Evolutionary conservation across 1,140 invertebrate genomes (phyloP).

Genomic region (Daktulosphaira vitifoliae): DNA sequence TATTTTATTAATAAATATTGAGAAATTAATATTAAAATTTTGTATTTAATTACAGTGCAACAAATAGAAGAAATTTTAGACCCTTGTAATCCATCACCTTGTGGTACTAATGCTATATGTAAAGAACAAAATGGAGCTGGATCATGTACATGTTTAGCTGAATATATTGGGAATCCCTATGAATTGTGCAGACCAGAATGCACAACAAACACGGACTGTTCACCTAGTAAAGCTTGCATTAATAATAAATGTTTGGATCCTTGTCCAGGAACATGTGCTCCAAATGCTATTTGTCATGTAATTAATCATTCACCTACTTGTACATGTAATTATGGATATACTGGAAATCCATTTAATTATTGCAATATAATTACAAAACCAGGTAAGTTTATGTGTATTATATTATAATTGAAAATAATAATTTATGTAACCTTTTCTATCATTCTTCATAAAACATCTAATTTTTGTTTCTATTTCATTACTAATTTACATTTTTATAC

Average conservation of each 20-base stretch:
- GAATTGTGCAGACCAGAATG: constrained; percentile 48
- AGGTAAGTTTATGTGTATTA: constrained; percentile 44
- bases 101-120: constrained; percentile 54
- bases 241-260: constrained; percentile 47
- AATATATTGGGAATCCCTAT: constrained; percentile 46
- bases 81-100: constrained; percentile 49
- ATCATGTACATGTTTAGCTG: constrained; percentile 46
- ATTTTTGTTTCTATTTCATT: too few relatives aligned
- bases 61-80: constrained; percentile 38
- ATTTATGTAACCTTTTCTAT: background rate
- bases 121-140: constrained; percentile 52
- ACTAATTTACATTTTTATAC: background rate
- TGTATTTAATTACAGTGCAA: constrained; percentile 37
- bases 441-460: background rate
- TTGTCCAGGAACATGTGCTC: constrained; percentile 48
- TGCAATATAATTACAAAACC: constrained; percentile 41
- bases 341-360: constrained; percentile 58
- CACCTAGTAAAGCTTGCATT: constrained; percentile 44
- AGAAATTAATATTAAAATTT: constrained; percentile 43
- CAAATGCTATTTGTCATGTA: constrained; percentile 54
- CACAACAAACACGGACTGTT: constrained; percentile 45
- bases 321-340: constrained; percentile 54
- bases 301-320: constrained; percentile 68
- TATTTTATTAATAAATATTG: constrained; percentile 34
- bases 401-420: constrained; percentile 34